Base-by-base conservation (phyloP, 1,140 invertebrate species). In the Sarcophaga bullata region DNA sequence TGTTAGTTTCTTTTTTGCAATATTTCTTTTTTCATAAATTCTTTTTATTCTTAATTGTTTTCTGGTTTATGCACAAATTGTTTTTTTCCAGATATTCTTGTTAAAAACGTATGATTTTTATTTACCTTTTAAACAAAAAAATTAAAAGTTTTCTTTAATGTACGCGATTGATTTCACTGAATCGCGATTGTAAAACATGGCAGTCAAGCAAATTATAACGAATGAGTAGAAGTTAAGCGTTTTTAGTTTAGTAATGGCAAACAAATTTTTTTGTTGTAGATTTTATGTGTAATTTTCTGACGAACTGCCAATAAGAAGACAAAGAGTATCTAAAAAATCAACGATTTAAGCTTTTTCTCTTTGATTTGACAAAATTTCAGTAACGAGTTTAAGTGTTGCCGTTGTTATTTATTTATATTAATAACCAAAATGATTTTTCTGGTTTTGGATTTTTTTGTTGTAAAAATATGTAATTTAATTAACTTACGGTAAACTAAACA, bases 71-170 rank as follows among this genome's bases (percentile, higher is more conserved):
- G 25, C 25, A 37, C 25, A 37, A 37, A 37, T 37, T 37, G 25
- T 37, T 37, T 37, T 37, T 37, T n/a, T 78, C 47, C n/a, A 37
- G 25, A 37, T 37, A 19, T 25, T 50, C 50, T 50, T 78, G 19
- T 78, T 78, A 50, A 49, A 68, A 19, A 78, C 8, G 46, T 76
- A 13, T 1, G 15, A 48, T 73, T 73, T 46, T 54, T 83, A 83
- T 54, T 83, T 83, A 83, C 82, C 82, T 81, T 83, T 81, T 83
- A 83, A 83, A 83, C 80, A 81, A 49, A 78, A 83, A 83, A 81
- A 81, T 78, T 81, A 83, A 83, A 81, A 81, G 47, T 78, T 81
- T 83, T 83, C 72, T 68, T 68, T 68, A 68, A 19, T 25, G 17
- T 73, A 78, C 82, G 80, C 82, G 80, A 83, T 62, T 78, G 73